A percentile compares a stretch with the other conserved stretches of the same genome.
Evolutionary conservation across 2,888 invertebrate genomes (phyloP).

Genomic region (Taphrorychus bicolor): DNA sequence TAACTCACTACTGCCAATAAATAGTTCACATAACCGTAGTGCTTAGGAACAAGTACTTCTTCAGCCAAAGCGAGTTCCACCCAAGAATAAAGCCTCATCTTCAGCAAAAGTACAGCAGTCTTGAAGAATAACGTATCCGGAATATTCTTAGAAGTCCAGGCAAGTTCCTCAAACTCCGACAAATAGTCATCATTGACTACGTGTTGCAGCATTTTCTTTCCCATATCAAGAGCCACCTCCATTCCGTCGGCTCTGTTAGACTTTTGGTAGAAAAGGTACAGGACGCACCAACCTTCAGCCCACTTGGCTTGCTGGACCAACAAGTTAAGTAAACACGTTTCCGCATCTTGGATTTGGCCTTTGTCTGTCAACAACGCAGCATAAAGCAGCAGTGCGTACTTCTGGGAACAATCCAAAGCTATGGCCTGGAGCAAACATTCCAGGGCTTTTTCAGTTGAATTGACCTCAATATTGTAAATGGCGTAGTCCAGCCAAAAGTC

Average conservation of each 20-base stretch:
- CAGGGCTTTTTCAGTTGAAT: constrained; percentile 51
- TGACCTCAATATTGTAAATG: constrained; percentile 51
- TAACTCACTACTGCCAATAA: constrained; percentile 54
- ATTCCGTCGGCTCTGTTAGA: constrained; percentile 51
- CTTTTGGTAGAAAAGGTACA: constrained; percentile 54
- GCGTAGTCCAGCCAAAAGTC: constrained; percentile 57
- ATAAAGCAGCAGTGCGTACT: constrained; percentile 53
- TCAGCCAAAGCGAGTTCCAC: constrained; percentile 52
- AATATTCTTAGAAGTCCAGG: constrained; percentile 51
- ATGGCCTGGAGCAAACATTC: constrained; percentile 56
- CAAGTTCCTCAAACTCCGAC: constrained; percentile 49
- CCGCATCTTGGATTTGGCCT: constrained; percentile 51
- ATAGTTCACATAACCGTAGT: constrained; percentile 53
- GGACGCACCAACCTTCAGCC: constrained; percentile 56
- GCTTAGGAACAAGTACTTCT: constrained; percentile 45
- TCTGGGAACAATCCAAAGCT: constrained; percentile 47
- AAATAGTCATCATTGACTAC: constrained; percentile 42
- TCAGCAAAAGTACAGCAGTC: constrained; percentile 52
- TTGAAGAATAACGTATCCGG: constrained; percentile 51
- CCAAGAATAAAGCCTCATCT: constrained; percentile 52
- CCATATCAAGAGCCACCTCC: constrained; percentile 53
- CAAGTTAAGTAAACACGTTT: constrained; percentile 55
- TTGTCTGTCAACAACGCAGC: constrained; percentile 51
- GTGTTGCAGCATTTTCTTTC: constrained; percentile 47
- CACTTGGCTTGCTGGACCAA: constrained; percentile 51